Percentiles rank a stretch among this genome's conserved stretches.
phyloP scores from a whole-genome alignment of 2,888 invertebrate species.

The Cactoblastis cactorum region DNA sequence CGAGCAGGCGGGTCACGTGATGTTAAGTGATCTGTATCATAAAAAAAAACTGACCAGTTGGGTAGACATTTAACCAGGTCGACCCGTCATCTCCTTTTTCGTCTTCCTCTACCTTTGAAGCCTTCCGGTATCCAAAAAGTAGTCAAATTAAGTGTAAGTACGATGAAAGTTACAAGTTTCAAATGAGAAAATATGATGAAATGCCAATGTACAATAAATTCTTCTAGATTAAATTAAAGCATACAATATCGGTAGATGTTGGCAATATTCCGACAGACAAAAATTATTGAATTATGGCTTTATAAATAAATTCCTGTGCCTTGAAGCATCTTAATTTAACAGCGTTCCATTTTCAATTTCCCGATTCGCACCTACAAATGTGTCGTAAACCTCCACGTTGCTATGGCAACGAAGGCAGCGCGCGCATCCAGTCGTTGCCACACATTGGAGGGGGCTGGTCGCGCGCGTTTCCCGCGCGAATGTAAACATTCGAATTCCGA shows the following conservation, averaged over 20 bases:
- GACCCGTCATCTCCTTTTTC: no score
- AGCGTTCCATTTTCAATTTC: conserved; percentile 16
- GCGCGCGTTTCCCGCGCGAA: conserved; percentile 36
- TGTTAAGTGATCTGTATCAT: no score
- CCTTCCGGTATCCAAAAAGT: no score
- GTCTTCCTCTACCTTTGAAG: no score
- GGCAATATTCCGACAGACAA: neutral
- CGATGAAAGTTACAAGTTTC: no score
- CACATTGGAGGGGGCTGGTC: conserved; percentile 42
- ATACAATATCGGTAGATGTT: neutral
- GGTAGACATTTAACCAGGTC: no score
- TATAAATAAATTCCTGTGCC: neutral
- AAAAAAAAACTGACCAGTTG: no score
- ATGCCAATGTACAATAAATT: no score
- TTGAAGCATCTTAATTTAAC: conserved; percentile 10
- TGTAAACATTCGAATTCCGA: conserved; percentile 36
- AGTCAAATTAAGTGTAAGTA: no score
- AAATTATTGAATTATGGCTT: neutral
- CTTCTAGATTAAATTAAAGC: no score
- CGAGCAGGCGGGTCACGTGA: no score
- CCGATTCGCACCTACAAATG: conserved; percentile 15
- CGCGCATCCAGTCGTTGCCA: conserved; percentile 66
- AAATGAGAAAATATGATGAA: no score
- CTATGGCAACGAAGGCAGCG: conserved; percentile 60
- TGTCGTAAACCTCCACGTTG: conserved; percentile 34